Evolutionary conservation across 2,888 invertebrate genomes (phyloP), one percentile per base, ranked within the genome.

Genomic region (Acanthopleura granulata): DNA sequence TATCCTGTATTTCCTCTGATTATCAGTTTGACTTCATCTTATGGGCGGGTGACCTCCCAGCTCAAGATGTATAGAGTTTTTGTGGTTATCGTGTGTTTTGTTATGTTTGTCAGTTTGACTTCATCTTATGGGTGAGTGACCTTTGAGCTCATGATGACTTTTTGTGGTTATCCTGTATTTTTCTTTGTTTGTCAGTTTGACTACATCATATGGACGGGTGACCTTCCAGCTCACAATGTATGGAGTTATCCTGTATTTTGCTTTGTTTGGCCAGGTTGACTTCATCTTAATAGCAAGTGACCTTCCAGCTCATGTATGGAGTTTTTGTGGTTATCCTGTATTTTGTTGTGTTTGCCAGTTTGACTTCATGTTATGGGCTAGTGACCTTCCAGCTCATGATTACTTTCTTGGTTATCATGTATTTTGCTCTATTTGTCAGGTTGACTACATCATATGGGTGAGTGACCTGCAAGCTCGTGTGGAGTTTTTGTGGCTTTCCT

Each of bases 391-490:
- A 6, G 96, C 98, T 0, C 99, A 99, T n/a, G 40, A 9, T 3
- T 3, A 9, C 40, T 6, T 40, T 40, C 4, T 3, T 6, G 9
- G 40, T 40, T 40, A 40, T 9, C 3, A 40, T 40, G 40, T 40
- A 40, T 40, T 40, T 3, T 40, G 40, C 9, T 40, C 40, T 40
- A 3, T 40, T 3, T 75, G 84, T 74, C 77, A 91, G 96, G 88
- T 91, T 79, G 91, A 92, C 81, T 89, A 90, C 81, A 89, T 99
- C 80, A 91, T 97, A 61, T 97, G 98, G 96, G 98, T 98, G 0
- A 98, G 98, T 6, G 99, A 99, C 91, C 91, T 98, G 79, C 97
- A 98, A 6, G 96, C 98, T 0, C 99, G 99, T 98, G 15, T 98
- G 97, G 97, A 40, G 9, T 40, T 40, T 40, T 40, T 40, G 40